Evolutionary conservation across 2,797 vertebrate species (phyloP).

Genomic region (Mycteria americana): DNA sequence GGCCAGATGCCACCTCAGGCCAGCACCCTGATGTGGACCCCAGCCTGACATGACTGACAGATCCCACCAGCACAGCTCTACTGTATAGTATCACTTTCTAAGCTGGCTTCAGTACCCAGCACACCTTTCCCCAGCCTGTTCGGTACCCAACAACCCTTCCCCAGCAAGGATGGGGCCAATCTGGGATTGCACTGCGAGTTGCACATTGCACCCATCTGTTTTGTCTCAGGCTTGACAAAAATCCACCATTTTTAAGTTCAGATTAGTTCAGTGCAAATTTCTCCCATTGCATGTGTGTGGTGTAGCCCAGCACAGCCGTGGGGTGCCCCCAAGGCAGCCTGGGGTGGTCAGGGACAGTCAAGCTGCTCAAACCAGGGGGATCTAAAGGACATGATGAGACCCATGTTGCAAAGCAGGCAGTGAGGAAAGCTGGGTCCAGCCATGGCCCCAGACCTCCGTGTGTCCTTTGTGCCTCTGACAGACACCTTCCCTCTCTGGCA

Average conservation of each 20-base stretch:
- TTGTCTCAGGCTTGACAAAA: neutral
- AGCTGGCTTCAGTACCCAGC: neutral
- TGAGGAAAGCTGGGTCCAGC: neutral
- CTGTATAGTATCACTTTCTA: neutral
- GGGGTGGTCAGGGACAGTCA: neutral
- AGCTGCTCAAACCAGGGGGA: neutral
- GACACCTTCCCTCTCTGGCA: conserved; percentile 55
- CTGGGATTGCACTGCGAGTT: neutral
- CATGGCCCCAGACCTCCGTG: neutral
- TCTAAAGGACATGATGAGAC: neutral
- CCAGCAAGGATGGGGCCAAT: neutral
- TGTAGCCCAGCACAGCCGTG: fast-evolving
- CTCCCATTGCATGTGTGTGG: neutral
- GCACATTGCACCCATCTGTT: neutral
- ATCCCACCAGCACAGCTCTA: neutral
- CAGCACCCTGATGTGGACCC: neutral
- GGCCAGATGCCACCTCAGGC: neutral
- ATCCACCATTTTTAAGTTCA: neutral
- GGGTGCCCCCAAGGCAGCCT: neutral
- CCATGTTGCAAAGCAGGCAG: neutral
- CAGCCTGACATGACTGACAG: neutral
- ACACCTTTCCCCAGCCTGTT: neutral
- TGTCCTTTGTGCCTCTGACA: neutral
- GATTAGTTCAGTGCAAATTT: neutral
- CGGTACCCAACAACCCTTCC: neutral